A percentile compares a stretch with the other conserved stretches of the same genome.
These are phyloP conservation scores for Plagodis pulveraria DNA, from an alignment of 2,888 invertebrate genomes.

Conservation along the genomic window DNA sequence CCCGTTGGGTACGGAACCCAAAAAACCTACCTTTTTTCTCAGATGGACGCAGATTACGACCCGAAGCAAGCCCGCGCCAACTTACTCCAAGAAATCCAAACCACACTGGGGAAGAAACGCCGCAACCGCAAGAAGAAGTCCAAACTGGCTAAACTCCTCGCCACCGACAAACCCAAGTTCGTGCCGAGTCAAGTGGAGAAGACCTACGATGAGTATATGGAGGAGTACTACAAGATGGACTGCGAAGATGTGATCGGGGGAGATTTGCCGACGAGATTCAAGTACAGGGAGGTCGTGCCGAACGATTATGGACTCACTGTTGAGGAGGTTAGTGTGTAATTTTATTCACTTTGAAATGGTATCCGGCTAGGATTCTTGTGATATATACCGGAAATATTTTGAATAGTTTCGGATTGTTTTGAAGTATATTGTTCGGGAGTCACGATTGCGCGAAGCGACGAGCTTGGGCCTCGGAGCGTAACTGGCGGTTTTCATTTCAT, in stretches of 20 bases:
- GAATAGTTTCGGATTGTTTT: too few species aligned
- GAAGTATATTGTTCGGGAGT: too few species aligned
- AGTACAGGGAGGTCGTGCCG: conserved; percentile 94
- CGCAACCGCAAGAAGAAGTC: conserved; percentile 87
- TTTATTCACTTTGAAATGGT: not conserved
- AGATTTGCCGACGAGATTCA: conserved; percentile 95
- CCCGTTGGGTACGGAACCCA: too few species aligned
- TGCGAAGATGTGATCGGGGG: conserved; percentile 98
- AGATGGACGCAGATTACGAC: conserved; percentile 96
- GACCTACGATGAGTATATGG: conserved; percentile 94
- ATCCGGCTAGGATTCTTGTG: too few species aligned
- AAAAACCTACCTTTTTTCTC: conserved; percentile 7
- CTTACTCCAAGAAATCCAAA: conserved; percentile 83
- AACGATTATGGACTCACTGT: conserved; percentile 96
- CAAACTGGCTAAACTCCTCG: conserved; percentile 90
- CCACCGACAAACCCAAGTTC: conserved; percentile 92
- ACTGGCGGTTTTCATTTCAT: too few species aligned
- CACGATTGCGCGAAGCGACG: too few species aligned
- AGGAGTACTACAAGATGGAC: conserved; percentile 97
- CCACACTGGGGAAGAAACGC: conserved; percentile 83
- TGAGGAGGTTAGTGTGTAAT: conserved; percentile 89
- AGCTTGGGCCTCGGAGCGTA: too few species aligned
- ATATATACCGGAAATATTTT: too few species aligned
- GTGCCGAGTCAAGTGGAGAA: conserved; percentile 88
- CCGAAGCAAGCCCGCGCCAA: conserved; percentile 77